A percentile compares a stretch with the other conserved stretches of the same genome.
Evolutionary conservation across 2,113 vertebrate genomes (phyloP).

Genomic region (Prunella himalayana): DNA sequence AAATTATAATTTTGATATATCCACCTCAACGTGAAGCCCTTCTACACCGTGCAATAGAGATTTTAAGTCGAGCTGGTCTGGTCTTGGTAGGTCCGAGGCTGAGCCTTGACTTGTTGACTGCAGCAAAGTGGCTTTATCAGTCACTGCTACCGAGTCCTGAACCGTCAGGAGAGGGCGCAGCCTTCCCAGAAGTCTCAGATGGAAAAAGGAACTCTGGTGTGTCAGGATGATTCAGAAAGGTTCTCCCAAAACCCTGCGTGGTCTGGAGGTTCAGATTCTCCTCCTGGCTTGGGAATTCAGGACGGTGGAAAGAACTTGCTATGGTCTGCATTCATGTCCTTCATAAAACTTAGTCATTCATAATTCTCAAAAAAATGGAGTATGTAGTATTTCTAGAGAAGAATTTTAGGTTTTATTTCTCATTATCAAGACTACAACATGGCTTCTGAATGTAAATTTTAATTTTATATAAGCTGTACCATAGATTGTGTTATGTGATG

Average conservation of each 20-base stretch:
- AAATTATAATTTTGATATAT: not conserved
- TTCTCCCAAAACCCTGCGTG: not conserved
- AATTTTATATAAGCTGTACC: not conserved
- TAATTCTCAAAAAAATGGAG: not conserved
- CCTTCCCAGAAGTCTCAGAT: not conserved
- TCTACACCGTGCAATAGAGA: not conserved
- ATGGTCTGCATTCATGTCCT: not conserved
- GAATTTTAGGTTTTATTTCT: not conserved
- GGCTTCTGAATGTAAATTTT: not conserved
- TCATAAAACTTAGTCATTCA: not conserved
- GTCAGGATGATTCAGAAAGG: not conserved
- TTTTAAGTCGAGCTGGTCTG: not conserved
- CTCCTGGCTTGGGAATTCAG: not conserved
- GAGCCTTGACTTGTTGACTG: not conserved
- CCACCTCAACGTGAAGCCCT: not conserved
- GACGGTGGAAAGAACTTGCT: not conserved
- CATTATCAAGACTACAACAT: not conserved
- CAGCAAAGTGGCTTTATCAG: not conserved
- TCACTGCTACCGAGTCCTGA: not conserved
- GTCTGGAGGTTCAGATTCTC: not conserved
- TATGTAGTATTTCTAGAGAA: not conserved
- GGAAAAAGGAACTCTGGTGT: not conserved
- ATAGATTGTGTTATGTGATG: not conserved
- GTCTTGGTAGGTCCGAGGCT: no score
- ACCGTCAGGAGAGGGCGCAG: constrained; percentile 43